These are phyloP conservation scores for Bubo scandiacus DNA, from an alignment of 2,113 vertebrate species.

Conservation along the genomic window DNA sequence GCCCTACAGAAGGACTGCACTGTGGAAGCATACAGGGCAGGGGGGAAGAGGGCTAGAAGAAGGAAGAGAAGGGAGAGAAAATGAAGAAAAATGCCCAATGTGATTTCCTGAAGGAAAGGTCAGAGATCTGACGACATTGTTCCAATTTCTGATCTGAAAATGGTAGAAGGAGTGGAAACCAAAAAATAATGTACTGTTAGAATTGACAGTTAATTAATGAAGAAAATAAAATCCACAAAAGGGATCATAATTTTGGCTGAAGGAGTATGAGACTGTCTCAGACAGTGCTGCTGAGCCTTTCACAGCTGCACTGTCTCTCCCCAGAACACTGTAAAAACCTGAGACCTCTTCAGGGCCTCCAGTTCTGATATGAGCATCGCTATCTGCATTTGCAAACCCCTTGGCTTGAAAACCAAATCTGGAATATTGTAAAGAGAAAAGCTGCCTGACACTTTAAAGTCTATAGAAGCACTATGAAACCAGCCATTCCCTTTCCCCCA, in stretches of 20 bases:
- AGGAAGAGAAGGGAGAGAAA: not conserved
- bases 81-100: not conserved
- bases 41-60: not conserved
- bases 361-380: not conserved
- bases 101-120: not conserved
- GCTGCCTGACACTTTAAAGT: not conserved
- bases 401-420: slow-evolving; percentile 14
- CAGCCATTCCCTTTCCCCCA: not conserved
- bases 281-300: not conserved
- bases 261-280: not conserved
- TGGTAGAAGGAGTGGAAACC: not conserved
- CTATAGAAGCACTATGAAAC: not conserved
- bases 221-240: not conserved
- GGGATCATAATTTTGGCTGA: not conserved
- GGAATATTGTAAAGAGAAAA: slow-evolving; percentile 21
- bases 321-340: not conserved
- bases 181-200: not conserved
- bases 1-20: not conserved
- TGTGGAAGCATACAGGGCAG: not conserved
- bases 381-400: not conserved
- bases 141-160: not conserved
- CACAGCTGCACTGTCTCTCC: not conserved
- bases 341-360: not conserved
- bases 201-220: not conserved
- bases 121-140: not conserved